Base-by-base conservation (phyloP, 2,797 vertebrate genomes). In the Aplochiton taeniatus region DNA sequence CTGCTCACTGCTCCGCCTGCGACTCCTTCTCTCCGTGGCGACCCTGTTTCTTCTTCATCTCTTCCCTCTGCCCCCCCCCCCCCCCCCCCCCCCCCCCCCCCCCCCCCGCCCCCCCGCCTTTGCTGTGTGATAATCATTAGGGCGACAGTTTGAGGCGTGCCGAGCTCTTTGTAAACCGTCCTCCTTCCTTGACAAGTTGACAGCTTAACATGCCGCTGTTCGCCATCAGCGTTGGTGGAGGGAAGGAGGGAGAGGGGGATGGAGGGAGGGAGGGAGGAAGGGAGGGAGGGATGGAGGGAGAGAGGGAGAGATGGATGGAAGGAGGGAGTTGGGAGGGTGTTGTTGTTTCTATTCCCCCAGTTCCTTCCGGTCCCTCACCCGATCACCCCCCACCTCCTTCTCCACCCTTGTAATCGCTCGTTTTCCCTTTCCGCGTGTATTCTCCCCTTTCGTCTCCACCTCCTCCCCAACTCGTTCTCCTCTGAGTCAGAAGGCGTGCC, bases 131-230 rank as follows among this genome's bases (percentile, higher is more conserved):
- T 70, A 72, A 77, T 73, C 58, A 4, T 63, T 64, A 55, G 31
- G 54, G 50, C 7, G 71, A 64, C 70, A 55, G 54, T 47, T 57
- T 31, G 44, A 11, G 8, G 52, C 55, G 61, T 52, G 46, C 18
- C 65, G 56, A 56, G 68, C 60, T 76, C 68, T 69, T 83, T 74
- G 81, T 50, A 80, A 70, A 61, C 41, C 48, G 66, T 17, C 63
- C 64, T 68, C 64, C 58, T 56, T 63, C 73, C 62, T 49, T n/a
- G 79, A 83, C 80, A 83, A 12, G 41, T 46, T 68, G 82, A 78
- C 74, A 81, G 57, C 45, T 76, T 63, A 68, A 80, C 71, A 76
- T 62, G 55, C 59, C 58, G 19, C 56, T 61, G 17, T 41, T 9
- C 20, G 9, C 11, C 1, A 7, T 65, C 70, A 68, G 31, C 31